These are phyloP conservation scores for Tromatobia lineatoria DNA, from an alignment of 2,888 invertebrate species.

Conservation along the genomic window DNA sequence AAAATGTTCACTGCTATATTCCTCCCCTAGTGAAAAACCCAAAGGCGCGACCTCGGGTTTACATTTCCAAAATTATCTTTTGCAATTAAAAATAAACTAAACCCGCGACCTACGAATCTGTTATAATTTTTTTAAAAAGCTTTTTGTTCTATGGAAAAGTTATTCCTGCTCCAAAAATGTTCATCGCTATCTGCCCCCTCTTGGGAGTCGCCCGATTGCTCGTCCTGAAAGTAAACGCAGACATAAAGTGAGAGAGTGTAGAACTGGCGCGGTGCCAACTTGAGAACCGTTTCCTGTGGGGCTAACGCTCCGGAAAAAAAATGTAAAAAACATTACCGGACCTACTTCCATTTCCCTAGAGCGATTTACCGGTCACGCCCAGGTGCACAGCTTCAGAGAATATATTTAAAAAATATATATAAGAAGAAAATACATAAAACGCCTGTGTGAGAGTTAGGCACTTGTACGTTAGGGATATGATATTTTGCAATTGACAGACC, in stretches of 20 bases:
- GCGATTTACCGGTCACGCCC: slow-evolving; percentile 11
- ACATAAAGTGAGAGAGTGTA: not conserved
- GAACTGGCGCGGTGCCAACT: slow-evolving; percentile 57
- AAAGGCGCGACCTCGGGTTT: too few species aligned
- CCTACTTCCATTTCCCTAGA: slow-evolving; percentile 30
- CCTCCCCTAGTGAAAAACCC: too few species aligned
- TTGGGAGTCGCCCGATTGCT: slow-evolving; percentile 1
- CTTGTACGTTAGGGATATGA: not conserved
- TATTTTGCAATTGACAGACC: slow-evolving; percentile 27
- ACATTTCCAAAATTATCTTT: too few species aligned
- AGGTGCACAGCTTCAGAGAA: not conserved
- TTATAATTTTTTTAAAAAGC: not conserved
- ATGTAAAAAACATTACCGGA: slow-evolving; percentile 17
- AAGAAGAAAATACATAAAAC: not conserved
- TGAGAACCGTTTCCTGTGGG: slow-evolving; percentile 55
- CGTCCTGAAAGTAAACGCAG: slow-evolving; percentile 29
- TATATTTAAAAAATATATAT: not conserved
- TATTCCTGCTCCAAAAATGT: not conserved
- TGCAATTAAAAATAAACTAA: too few species aligned
- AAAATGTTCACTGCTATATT: too few species aligned
- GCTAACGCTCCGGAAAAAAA: slow-evolving; percentile 31
- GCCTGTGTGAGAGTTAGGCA: not conserved
- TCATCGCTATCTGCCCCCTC: not conserved
- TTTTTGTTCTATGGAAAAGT: not conserved
- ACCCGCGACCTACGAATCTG: too few species aligned